Percentiles rank a stretch among this genome's conserved stretches.
phyloP scores from a whole-genome alignment of 2,888 invertebrate genomes.

The Apantesis nais region DNA sequence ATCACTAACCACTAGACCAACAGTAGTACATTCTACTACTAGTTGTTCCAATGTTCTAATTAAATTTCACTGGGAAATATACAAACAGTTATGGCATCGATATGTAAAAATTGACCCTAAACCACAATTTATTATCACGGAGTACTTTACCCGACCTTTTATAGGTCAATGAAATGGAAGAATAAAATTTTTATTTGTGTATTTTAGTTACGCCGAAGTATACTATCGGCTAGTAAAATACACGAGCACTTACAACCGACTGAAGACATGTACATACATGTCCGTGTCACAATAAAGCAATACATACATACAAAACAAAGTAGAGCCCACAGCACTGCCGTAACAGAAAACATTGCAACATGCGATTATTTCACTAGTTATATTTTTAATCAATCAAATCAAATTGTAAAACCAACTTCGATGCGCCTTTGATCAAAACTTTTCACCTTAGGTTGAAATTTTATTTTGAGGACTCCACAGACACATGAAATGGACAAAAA shows the following conservation, averaged over 20 bases:
- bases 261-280: neutral
- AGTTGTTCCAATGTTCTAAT: neutral
- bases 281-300: neutral
- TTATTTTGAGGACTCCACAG: too few relatives aligned
- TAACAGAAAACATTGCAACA: neutral
- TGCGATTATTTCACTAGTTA: neutral
- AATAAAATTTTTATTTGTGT: slow-evolving; percentile 43
- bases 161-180: slow-evolving; percentile 47
- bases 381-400: too few relatives aligned
- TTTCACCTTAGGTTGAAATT: neutral
- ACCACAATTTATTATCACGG: slow-evolving; percentile 44
- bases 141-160: slow-evolving; percentile 39
- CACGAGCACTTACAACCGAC: neutral
- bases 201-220: slow-evolving; percentile 33
- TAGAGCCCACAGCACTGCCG: neutral
- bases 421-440: neutral
- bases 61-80: slow-evolving; percentile 15
- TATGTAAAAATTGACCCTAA: slow-evolving; percentile 46
- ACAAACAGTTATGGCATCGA: slow-evolving; percentile 29
- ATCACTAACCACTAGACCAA: too few relatives aligned
- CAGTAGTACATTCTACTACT: neutral
- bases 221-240: slow-evolving; percentile 15
- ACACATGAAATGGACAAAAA: too few relatives aligned
- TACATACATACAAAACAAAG: neutral
- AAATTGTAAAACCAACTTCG: neutral